Evolutionary conservation across 1,140 invertebrate species (phyloP), one percentile per base, ranked within the genome.

Genomic region (Drosophila varians): DNA sequence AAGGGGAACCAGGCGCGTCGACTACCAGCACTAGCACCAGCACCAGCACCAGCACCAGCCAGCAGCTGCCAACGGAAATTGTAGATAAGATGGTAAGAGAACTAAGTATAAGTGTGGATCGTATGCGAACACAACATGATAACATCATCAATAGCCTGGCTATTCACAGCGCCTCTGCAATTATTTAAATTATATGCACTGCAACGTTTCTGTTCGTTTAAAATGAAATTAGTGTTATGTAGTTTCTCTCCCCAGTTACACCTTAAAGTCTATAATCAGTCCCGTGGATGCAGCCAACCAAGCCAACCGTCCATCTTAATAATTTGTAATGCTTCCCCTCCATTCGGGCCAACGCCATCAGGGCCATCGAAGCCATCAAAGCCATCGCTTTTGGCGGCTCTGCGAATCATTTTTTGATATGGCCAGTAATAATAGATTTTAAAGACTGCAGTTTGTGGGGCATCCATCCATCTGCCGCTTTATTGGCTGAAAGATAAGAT

Each of bases 181-280:
- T 83, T 83, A 86, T 79, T 62, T 79, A 86, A 83, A 83, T 83
- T 83, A 83, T 83, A 83, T 78, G 74, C 61, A 55, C 43, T 26
- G 56, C 68, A 38, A 40, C 76, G 64, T 75, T 83, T 70, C 60
- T 71, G 80, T 86, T 83, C 79, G 80, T 83, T 83, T 83, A 83
- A 83, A 83, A 83, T 83, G 77, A 79, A 83, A 83, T 84, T 83
- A 83, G 79, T 83, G 83, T 79, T 79, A 84, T 84, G 75, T 58
- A 40, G 51, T 61, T 38, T 60, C 40, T 56, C 71, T 38, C 66
- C 48, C 51, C 31, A 61, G 68, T 47, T 72, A 62, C 69, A 72
- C 68, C 69, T 72, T 73, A 53, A 73, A 73, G 43, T 73, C 69
- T 73, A 73, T 73, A 73, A 73, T 73, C 69, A 73, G 14, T 72